Conservation (phyloP, 2,888 invertebrate species). For the Stomorhina lunata region DNA sequence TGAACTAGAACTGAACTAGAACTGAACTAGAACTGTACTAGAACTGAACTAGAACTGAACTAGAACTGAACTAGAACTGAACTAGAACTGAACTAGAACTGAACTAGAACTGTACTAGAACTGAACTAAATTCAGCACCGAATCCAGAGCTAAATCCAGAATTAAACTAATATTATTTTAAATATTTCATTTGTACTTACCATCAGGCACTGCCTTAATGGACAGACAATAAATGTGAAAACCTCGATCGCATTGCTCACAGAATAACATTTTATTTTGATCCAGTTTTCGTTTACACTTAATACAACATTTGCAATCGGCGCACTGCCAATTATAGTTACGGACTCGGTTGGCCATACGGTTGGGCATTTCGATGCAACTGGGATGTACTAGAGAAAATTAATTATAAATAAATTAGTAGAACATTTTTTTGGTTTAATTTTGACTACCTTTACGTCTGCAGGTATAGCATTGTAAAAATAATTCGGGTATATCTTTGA, state of each 20-base stretch:
- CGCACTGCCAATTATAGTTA: constrained; percentile 95
- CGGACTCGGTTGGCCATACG: constrained; percentile 91
- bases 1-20: too few relatives aligned
- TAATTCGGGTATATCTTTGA: constrained; percentile 82
- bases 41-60: too few relatives aligned
- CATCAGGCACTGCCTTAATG: constrained; percentile 88
- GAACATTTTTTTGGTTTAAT: background rate
- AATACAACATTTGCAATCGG: constrained; percentile 94
- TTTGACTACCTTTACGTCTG: constrained; percentile 81
- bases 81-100: too few relatives aligned
- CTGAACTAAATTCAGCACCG: too few relatives aligned
- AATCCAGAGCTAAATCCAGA: too few relatives aligned
- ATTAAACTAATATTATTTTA: too few relatives aligned
- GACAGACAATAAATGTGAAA: constrained; percentile 96
- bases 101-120: too few relatives aligned
- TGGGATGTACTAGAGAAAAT: constrained; percentile 88
- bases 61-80: too few relatives aligned
- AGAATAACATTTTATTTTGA: constrained; percentile 95
- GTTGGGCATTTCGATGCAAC: constrained; percentile 90
- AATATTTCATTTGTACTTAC: constrained; percentile 81
- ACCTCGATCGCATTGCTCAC: constrained; percentile 96
- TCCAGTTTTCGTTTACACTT: constrained; percentile 90
- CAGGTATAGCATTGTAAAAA: constrained; percentile 83
- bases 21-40: too few relatives aligned
- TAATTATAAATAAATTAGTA: background rate